phyloP scores from a whole-genome alignment of 2,113 vertebrate species.

The Rhinoptilus africanus region DNA sequence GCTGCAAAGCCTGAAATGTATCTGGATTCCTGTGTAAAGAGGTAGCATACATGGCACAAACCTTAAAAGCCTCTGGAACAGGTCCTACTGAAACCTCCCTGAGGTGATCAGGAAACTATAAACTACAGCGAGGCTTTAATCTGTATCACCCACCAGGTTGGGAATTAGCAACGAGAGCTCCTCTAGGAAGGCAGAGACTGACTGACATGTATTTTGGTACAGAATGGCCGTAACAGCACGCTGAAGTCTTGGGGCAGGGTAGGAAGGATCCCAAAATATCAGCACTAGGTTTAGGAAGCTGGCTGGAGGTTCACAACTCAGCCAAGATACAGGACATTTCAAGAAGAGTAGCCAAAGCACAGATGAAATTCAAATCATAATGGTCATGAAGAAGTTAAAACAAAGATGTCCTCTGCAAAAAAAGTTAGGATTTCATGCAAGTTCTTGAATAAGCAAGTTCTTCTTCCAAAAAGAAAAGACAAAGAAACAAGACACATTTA shows the following conservation, averaged over 20 bases:
- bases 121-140: background rate
- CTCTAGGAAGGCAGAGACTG: background rate
- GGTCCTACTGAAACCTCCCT: constrained; percentile 19
- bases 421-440: background rate
- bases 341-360: background rate
- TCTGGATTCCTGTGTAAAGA: background rate
- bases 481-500: background rate
- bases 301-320: background rate
- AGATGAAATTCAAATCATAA: background rate
- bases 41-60: background rate
- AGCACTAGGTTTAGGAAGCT: background rate
- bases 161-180: background rate
- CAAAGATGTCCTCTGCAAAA: background rate
- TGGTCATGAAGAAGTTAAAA: background rate
- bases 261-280: background rate
- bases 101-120: constrained; percentile 5
- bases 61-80: background rate
- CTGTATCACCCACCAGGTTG: background rate
- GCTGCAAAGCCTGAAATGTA: background rate
- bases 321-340: background rate
- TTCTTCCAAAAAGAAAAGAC: background rate
- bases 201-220: background rate
- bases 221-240: background rate
- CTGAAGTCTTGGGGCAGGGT: background rate
- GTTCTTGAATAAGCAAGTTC: background rate